Conservation (phyloP, 1,140 invertebrate genomes). For the Maconellicoccus hirsutus region DNA sequence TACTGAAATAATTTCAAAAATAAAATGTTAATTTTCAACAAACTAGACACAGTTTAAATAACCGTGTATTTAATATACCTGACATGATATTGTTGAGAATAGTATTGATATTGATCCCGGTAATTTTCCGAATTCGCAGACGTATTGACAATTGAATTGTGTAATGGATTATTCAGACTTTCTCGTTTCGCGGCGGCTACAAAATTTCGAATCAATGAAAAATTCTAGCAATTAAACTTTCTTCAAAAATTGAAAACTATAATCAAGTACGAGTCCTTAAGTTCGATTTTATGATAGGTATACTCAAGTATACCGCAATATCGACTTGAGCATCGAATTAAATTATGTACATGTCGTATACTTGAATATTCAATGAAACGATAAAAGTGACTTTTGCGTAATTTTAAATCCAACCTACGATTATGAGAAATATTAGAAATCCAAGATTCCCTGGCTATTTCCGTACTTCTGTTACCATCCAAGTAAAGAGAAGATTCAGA, state of each 20-base stretch:
- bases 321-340: too few species aligned
- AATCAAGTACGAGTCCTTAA: too few species aligned
- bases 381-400: too few species aligned
- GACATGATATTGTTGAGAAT: conserved; percentile 13
- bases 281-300: too few species aligned
- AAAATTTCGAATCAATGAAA: not conserved
- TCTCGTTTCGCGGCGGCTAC: not conserved
- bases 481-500: not conserved
- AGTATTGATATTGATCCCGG: conserved; percentile 7
- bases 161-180: conserved; percentile 2
- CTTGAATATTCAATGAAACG: too few species aligned
- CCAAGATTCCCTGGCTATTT: not conserved
- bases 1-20: conserved; percentile 4
- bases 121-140: not conserved
- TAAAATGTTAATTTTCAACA: not conserved
- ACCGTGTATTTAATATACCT: not conserved
- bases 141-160: not conserved
- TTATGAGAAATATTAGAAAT: not conserved
- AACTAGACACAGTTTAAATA: not conserved
- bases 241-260: too few species aligned
- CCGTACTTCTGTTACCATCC: not conserved
- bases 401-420: too few species aligned
- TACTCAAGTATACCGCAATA: too few species aligned
- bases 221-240: too few species aligned
- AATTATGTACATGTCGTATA: too few species aligned